phyloP scores from a whole-genome alignment of 1,140 invertebrate species.

The Brachionus paranguensis region DNA sequence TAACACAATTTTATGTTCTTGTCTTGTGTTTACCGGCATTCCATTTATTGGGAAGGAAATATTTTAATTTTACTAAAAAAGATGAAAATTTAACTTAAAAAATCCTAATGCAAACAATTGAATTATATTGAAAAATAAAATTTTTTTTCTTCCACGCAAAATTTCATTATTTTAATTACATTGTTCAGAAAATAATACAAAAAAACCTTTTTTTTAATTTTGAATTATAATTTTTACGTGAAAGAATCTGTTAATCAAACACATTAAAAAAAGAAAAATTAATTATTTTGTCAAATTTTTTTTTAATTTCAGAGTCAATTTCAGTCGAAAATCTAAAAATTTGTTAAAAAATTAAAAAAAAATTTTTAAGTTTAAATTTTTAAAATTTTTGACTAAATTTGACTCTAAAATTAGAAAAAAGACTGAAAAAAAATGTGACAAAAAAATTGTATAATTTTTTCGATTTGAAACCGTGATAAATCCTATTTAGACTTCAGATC shows the following conservation, averaged over 20 bases:
- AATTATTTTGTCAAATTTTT: too few relatives aligned
- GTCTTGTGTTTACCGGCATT: neutral
- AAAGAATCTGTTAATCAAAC: too few relatives aligned
- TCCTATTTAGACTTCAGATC: neutral
- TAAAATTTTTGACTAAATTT: too few relatives aligned
- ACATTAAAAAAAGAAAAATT: too few relatives aligned
- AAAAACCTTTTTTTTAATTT: neutral
- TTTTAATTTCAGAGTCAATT: too few relatives aligned
- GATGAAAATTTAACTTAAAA: neutral
- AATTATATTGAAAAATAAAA: neutral
- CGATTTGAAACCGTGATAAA: too few relatives aligned
- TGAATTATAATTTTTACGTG: neutral
- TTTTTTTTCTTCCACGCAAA: neutral
- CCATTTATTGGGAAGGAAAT: neutral
- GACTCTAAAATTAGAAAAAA: too few relatives aligned
- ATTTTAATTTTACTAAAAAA: neutral
- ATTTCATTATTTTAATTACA: neutral
- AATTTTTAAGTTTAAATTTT: too few relatives aligned
- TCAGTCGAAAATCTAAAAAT: neutral
- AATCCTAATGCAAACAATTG: neutral
- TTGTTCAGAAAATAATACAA: neutral
- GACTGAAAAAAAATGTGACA: neutral
- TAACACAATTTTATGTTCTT: neutral
- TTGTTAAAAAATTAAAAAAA: neutral
- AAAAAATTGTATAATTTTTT: too few relatives aligned